A percentile compares a stretch with the other conserved stretches of the same genome.
Conservation (phyloP, 2,797 vertebrate genomes). For the Phoeniculus purpureus region DNA sequence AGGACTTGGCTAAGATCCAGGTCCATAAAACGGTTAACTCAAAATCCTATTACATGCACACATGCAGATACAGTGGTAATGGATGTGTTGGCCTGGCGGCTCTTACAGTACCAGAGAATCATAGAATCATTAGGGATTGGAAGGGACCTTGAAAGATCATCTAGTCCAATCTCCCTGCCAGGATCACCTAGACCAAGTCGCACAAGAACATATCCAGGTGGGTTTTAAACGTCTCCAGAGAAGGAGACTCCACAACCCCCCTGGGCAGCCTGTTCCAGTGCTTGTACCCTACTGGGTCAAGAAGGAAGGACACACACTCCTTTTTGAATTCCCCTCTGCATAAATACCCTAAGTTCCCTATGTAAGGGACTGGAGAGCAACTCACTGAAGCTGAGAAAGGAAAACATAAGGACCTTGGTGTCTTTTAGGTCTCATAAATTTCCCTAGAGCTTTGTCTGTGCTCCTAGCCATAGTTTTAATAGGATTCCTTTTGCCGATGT, state of each 20-base stretch:
- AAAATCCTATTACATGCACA: not conserved
- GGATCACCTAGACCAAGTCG: too few relatives aligned
- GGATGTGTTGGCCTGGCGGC: not conserved
- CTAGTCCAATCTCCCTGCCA: too few relatives aligned
- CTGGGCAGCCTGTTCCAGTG: too few relatives aligned
- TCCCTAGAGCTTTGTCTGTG: not conserved
- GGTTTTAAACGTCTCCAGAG: too few relatives aligned
- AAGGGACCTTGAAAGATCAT: too few relatives aligned
- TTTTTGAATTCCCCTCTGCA: not conserved
- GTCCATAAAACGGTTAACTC: not conserved
- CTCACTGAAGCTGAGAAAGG: not conserved
- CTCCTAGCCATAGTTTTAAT: not conserved
- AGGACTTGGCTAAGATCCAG: not conserved
- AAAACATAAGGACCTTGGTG: not conserved
- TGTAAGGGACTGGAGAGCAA: not conserved
- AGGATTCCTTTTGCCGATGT: not conserved
- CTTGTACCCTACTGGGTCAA: not conserved
- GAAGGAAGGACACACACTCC: fast-evolving
- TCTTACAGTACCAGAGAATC: not conserved
- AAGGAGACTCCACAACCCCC: too few relatives aligned
- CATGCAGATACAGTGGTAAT: not conserved
- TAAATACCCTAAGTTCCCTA: not conserved
- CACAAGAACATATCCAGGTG: too few relatives aligned
- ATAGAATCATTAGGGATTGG: too few relatives aligned
- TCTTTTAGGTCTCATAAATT: not conserved